Evolutionary conservation across 2,113 vertebrate species (phyloP), one percentile per base, ranked within the genome.

Genomic region (Archilochus colubris): DNA sequence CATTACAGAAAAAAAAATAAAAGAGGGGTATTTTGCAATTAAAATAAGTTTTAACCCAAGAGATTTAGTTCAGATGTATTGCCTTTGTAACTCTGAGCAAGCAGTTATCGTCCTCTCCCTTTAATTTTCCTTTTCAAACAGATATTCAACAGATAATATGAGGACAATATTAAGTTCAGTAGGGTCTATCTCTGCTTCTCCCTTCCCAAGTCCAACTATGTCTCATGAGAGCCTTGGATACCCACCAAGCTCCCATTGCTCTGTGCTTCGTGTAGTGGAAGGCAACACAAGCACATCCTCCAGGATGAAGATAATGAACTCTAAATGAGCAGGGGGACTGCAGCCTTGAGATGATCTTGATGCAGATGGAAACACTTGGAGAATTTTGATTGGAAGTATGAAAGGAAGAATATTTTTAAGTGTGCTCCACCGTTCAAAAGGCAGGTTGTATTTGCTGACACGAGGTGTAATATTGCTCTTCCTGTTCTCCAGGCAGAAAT

Each of bases 231-330:
- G 1, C 9, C 16, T 59, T 68, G 31, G 14, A 58, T 19, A n/a
- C 3, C 51, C 18, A n/a, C 7, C 11, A 59, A n/a, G 15, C 2
- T 77, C 7, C 31, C 55, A 2, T 31, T 73, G 19, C 31, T 77
- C 28, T 73, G 2, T 53, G 23, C 3, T 83, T 68, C 1, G 0
- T 19, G 9, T 31, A 2, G 16, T 9, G 40, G n/a, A 77, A 73
- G 10, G 25, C 6, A 77, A 40, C 12, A 53, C 0, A 4, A 53
- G 3, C 3, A 0, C 6, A 18, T 31, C 20, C 81, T 91, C 10
- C 31, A 59, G 25, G 30, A 6, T 11, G 12, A 83, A 23, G 3
- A 69, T 27, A 83, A 72, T 6, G 3, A 40, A 40, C 11, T n/a
- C 16, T 80, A 72, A 73, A 38, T 23, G n/a, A 83, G 7, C 4